A percentile compares a stretch with the other conserved stretches of the same genome.
Conservation (phyloP, 1,140 invertebrate genomes). For the Agrypnia vestita region DNA sequence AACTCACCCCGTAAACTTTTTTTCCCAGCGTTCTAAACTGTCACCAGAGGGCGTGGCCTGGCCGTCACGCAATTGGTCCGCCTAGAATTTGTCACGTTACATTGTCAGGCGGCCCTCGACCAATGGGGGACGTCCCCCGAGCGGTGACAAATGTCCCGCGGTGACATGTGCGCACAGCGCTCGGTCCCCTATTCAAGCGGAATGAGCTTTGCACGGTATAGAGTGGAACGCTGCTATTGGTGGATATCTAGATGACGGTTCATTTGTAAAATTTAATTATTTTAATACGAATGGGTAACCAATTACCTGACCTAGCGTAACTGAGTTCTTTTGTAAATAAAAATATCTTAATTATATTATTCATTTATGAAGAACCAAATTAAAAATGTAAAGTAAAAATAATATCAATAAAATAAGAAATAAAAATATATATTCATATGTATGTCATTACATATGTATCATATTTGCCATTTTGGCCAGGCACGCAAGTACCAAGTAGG, state of each 20-base stretch:
- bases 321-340: no score
- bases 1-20: no score
- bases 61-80: conserved; percentile 12
- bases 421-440: no score
- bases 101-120: conserved; percentile 12
- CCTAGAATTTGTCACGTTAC: conserved; percentile 20
- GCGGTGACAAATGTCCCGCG: conserved; percentile 16
- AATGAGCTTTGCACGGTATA: neutral
- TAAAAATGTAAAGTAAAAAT: no score
- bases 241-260: neutral
- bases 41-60: conserved; percentile 12
- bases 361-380: no score
- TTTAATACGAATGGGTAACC: no score
- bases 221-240: neutral
- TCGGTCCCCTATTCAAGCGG: neutral
- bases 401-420: no score
- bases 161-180: conserved; percentile 32
- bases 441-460: no score
- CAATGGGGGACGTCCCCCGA: neutral
- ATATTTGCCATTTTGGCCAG: no score
- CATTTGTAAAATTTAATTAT: neutral
- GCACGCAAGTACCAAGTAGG: no score
- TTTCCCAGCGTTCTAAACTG: conserved; percentile 23
- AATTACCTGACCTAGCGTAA: no score
- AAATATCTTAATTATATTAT: no score